Evolutionary conservation across 2,797 vertebrate species (phyloP), one percentile per base, ranked within the genome.

Genomic region (Garrulus glandarius): DNA sequence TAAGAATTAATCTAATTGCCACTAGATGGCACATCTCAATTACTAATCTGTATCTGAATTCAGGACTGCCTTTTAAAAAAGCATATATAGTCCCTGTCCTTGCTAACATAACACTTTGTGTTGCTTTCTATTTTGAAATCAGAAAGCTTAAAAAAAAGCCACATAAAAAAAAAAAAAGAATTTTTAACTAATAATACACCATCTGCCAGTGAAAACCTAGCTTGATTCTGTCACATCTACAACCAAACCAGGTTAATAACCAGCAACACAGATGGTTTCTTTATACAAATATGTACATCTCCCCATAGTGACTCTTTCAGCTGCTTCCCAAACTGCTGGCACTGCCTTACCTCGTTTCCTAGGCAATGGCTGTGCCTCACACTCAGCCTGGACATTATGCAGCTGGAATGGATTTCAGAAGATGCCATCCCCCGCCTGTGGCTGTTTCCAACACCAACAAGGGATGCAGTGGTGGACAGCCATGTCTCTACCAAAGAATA

Each of bases 11-110:
- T 32, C 19, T 24, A 29, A 44, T 43, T 41, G 59, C 96, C 95
- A 82, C 96, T 95, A 97, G 97, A 69, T 92, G 97, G 97, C 95
- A 64, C n/a, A 61, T 94, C 63, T 44, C 69, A 91, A 75, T 67
- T 86, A 79, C 57, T 37, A 87, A 93, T 76, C 57, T 23, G 4
- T 26, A 49, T 13, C 27, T 44, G 44, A 79, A 75, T 57, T 23
- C 10, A 49, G 49, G 36, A 43, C 27, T 37, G 37, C 15, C 46
- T 76, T 55, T 39, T 12, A 4, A 60, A 29, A 37, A 59, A 46
- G 11, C 47, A 56, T 16, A 34, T 3, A 20, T 22, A 41, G 11
- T 37, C 22, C 30, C 65, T 81, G n/a, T 65, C 34, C 55, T 78
- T 87, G 13, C 56, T 94, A 75, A 59, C 13, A 14, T 34, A 74